Conservation (phyloP, 2,888 invertebrate species). For the Lasioglossum villosulum region DNA sequence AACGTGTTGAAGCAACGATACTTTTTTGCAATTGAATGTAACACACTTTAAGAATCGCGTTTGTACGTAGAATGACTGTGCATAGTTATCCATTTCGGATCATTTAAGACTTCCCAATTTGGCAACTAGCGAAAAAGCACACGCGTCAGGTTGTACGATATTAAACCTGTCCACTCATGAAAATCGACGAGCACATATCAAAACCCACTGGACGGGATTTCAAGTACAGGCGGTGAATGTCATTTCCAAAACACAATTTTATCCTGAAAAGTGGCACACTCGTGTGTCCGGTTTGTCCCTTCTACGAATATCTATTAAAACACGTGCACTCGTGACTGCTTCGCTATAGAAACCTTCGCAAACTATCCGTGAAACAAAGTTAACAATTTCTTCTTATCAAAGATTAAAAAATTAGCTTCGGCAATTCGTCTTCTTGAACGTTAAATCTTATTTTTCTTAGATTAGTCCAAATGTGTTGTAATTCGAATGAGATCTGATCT, state of each 20-base stretch:
- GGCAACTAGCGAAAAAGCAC: neutral
- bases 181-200: constrained; percentile 6
- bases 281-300: neutral
- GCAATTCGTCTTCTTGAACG: too few relatives aligned
- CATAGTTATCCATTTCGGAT: neutral
- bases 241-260: constrained; percentile 8
- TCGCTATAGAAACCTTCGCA: neutral
- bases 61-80: neutral
- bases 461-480: too few relatives aligned
- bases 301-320: neutral
- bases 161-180: neutral
- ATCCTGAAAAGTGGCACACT: neutral
- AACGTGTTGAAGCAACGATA: neutral
- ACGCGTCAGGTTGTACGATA: neutral
- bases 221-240: neutral
- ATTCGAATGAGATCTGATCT: too few relatives aligned
- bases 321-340: neutral
- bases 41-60: neutral
- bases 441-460: too few relatives aligned
- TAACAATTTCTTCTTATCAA: neutral
- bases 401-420: neutral
- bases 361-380: neutral
- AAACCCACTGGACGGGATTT: neutral
- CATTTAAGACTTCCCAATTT: neutral
- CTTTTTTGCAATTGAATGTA: neutral